Evolutionary conservation across 1,140 invertebrate genomes (phyloP).

Genomic region (Cotesia chilonis): DNA sequence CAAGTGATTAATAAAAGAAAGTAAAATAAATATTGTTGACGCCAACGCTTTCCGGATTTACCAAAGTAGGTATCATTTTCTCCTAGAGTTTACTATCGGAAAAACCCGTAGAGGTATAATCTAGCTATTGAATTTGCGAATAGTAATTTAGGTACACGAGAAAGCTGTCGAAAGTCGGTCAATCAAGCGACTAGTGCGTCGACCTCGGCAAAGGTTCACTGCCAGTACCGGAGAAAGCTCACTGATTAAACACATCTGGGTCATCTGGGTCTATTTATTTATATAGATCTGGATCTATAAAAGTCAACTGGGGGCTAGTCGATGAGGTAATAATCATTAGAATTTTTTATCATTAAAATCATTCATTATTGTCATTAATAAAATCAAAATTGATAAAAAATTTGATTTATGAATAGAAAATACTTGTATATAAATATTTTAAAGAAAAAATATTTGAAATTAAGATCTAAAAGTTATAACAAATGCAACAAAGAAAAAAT

Average conservation of each 20-base stretch:
- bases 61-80: no score
- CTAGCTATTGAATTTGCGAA: not conserved
- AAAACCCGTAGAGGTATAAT: not conserved
- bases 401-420: no score
- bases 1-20: not conserved
- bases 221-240: conserved; percentile 54
- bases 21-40: no score
- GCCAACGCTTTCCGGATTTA: no score
- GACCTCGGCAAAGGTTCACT: conserved; percentile 50
- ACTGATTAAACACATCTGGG: conserved; percentile 10
- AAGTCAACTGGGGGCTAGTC: not conserved
- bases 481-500: no score
- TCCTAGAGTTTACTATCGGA: no score
- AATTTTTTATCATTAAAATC: no score
- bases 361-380: no score
- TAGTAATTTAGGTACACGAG: conserved; percentile 36
- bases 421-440: no score
- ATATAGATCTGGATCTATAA: not conserved
- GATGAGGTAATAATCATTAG: conserved; percentile 8
- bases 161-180: conserved; percentile 60
- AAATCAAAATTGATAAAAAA: no score
- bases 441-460: no score
- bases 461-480: no score
- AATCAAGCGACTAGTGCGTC: conserved; percentile 41
- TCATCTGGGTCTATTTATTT: not conserved